Evolutionary conservation across 1,140 invertebrate species (phyloP), one percentile per base, ranked within the genome.

Genomic region (Diachasmimorpha longicaudata): DNA sequence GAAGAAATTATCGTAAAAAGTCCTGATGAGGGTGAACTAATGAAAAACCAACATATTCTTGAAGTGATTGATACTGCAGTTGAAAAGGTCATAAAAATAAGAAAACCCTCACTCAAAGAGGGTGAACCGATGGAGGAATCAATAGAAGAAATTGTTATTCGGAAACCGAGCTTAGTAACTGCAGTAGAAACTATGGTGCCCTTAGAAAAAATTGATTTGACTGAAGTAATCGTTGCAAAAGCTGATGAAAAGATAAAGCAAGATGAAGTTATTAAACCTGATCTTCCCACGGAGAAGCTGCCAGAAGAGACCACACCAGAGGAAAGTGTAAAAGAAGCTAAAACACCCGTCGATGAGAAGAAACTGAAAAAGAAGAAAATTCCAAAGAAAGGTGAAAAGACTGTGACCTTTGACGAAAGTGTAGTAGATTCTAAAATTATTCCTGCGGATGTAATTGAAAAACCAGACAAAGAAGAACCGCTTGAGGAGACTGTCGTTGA

Each of bases 51-150:
- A 75, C 48, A 80, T 46, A 78, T 80, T 19, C 52, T 80, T 37
- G 77, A 80, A 78, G 58, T 81, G 19, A 70, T 46, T 4, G 79
- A 77, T 73, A 80, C 75, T 13, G 66, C 74, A 44, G 58, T 69
- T 46, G 72, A 72, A 75, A 79, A 81, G 74, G 69, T 77, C 0
- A 78, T 78, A 80, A 82, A 55, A 79, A 75, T 37, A 75, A 81
- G 42, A 80, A 77, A 55, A 72, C 78, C 67, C 55, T 79, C 16
- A 77, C 2, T 81, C 52, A 76, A 80, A 19, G 79, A 83, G 37
- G 79, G 79, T 58, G 78, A 82, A 5, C 36, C 77, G 0, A 77
- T 77, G 48, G 76, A 70, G 14, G 71, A 77, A 71, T 44, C 77
- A 11, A 73, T 79, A 31, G 78, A 81, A 63, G 77, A 84, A 36